Evolutionary conservation across 35 echinoderm and acorn worm species (phyloP), one percentile per base, ranked within the genome.

Genomic region (Chiridota heheva): DNA sequence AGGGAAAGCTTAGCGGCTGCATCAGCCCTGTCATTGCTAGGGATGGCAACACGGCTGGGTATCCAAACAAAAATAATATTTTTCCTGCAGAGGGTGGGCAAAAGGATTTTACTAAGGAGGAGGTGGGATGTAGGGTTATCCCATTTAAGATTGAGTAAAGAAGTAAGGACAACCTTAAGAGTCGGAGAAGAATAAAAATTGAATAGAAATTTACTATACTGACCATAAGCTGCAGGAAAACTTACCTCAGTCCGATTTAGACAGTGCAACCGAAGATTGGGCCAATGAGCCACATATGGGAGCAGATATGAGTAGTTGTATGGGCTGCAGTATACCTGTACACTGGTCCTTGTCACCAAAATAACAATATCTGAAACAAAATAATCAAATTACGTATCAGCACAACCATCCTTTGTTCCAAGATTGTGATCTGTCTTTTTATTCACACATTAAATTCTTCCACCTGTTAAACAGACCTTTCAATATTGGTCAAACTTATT

Each of bases 251-350:
- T 15, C 31, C 91, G 82, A 20, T 81, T 97, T 71, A 91, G 44
- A 69, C 88, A 87, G 41, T 97, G 93, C 29, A 97, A 63, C 36
- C 76, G 48, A 5, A 97, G 58, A 34, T 76, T 90, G 12, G 62
- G 83, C 93, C 93, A 97, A 26, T 91, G 89, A 8, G 78, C 88
- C 51, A 97, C 71, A 42, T 97, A 97, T 42, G 93, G 88, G 25
- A 97, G 63, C 47, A 97, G 38, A 48, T 97, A 90, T 18, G 45
- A 59, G 70, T 91, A 91, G 79, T 97, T 91, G 73, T 72, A 37
- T 2, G 93, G 93, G 45, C 84, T 97, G 75, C 84, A 97, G 73
- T 91, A 91, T 2, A 97, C 85, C 76, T 97, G 88, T 10, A 97
- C 80, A 40, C 70, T 80, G 22, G 90, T 80, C 36, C 84, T 77